These are phyloP conservation scores for Drosophila anceps DNA, from an alignment of 2,888 invertebrate genomes.

Conservation along the genomic window DNA sequence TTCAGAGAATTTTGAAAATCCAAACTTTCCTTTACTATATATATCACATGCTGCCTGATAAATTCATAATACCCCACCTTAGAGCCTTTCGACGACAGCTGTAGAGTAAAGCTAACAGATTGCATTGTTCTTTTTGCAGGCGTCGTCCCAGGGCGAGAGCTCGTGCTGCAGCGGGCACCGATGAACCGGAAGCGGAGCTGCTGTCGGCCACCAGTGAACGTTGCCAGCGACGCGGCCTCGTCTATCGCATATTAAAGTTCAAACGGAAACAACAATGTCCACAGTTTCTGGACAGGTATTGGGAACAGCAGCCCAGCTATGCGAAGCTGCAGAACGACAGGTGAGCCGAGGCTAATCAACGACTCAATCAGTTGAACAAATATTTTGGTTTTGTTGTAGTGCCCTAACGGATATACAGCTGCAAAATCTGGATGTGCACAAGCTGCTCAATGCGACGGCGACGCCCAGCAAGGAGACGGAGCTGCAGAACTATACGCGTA, in stretches of 20 bases:
- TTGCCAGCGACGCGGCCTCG: constrained; percentile 60
- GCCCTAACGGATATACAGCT: constrained; percentile 86
- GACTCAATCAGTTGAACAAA: not conserved
- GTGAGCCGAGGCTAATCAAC: constrained; percentile 30
- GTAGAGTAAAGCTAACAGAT: constrained; percentile 14
- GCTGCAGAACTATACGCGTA: constrained; percentile 62
- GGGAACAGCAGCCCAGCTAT: constrained; percentile 83
- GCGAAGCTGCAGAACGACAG: constrained; percentile 78
- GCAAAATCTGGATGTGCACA: constrained; percentile 88
- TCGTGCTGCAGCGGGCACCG: constrained; percentile 11
- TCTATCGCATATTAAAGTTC: constrained; percentile 68
- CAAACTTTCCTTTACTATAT: not conserved
- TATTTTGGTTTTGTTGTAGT: constrained; percentile 75
- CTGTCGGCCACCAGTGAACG: constrained; percentile 76
- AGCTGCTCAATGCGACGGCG: constrained; percentile 84
- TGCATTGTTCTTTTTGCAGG: constrained; percentile 54
- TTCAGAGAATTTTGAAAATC: too few species aligned
- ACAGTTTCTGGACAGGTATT: constrained; percentile 83
- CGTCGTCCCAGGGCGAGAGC: constrained; percentile 53
- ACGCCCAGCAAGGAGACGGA: constrained; percentile 80
- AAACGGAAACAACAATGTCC: constrained; percentile 69
- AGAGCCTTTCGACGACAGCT: not conserved
- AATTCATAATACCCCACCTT: not conserved
- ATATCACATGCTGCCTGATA: not conserved
- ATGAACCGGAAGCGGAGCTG: constrained; percentile 81